Percentiles rank a stretch among this genome's conserved stretches.
phyloP scores from a whole-genome alignment of 2,888 invertebrate species.

The Cheilosia soror region DNA sequence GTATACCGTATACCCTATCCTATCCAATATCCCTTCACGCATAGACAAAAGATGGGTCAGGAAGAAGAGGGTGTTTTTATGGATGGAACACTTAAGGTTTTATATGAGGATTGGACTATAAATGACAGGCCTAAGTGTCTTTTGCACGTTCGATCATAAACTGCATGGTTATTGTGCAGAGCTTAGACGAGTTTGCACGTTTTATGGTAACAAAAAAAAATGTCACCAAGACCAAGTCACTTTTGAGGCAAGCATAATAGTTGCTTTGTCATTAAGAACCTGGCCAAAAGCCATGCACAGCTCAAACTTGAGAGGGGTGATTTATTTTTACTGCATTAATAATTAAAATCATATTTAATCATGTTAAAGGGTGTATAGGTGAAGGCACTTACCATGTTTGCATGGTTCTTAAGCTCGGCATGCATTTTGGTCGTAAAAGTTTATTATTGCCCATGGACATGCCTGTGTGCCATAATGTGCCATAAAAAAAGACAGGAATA shows the following conservation, averaged over 20 bases:
- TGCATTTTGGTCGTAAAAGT: conserved; percentile 33
- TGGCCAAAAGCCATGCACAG: conserved; percentile 1
- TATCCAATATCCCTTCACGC: not conserved
- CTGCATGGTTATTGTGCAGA: conserved; percentile 63
- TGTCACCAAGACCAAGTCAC: not conserved
- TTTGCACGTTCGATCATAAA: conserved; percentile 72
- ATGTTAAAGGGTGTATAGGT: conserved; percentile 6
- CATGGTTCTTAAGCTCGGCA: conserved; percentile 7
- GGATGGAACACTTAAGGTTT: conserved; percentile 65
- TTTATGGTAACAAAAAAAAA: conserved; percentile 43
- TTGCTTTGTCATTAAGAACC: not conserved
- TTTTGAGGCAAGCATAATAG: not conserved
- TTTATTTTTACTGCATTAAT: conserved; percentile 49
- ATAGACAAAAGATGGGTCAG: conserved; percentile 31
- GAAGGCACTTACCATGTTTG: conserved; percentile 9
- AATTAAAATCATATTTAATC: conserved; percentile 51
- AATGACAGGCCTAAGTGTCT: conserved; percentile 72
- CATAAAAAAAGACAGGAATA: not conserved
- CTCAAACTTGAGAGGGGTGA: conserved; percentile 34
- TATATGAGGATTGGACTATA: conserved; percentile 67
- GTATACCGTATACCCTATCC: conserved; percentile 13
- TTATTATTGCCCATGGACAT: conserved; percentile 28
- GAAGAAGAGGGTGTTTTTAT: conserved; percentile 45
- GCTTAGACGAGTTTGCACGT: conserved; percentile 47
- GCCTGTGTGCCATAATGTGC: conserved; percentile 17